Base-by-base conservation (phyloP, 92 coral and sea anemone genomes). In the Muricea muricata region DNA sequence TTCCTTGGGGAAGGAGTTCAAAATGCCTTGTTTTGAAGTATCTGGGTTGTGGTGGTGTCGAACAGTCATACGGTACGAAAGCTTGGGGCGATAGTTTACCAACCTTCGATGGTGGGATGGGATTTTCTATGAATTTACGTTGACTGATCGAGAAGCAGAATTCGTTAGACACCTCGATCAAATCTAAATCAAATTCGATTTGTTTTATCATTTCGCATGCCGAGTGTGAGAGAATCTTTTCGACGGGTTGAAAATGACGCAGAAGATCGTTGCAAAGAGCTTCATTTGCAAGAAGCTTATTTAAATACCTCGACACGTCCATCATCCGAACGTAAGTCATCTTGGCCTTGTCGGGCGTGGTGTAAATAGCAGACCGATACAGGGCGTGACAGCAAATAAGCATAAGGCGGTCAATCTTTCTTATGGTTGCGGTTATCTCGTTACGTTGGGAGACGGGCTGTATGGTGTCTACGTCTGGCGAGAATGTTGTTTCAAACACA, bases 1-100 rank as follows among this genome's bases (percentile, higher is more conserved):
- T 65, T 79, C 33, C 31, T 31, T 73, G 10, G 84, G 73, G 73
- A 79, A 79, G 6, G 84, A 79, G 48, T 57, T 79, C 2, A 32
- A 21, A 12, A 79, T 13, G 73, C 84, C 84, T 57, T 79, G 73
- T 60, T 60, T n/a, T 29, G 34, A 79, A 79, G 60, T 79, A 57
- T 33, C 84, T 47, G 35, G 73, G 42, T 48, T 50, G 66, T 13
- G 63, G 58, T 39, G 58, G 66, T 77, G 69, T 58, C 8, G 67
- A 58, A 12, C 12, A 15, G 24, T 29, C 29, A 15, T 58, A 58
- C 2, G 67, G 34, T 3, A 29, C 25, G 63, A 47, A 76, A 25
- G 82, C 82, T 4, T 69, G 65, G 20, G 67, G 82, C 41, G 82
- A 76, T 15, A 56, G 20, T 24, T 76, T 29, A 24, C 63, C 63